Conservation (phyloP, 1,140 invertebrate genomes). For the Thalassaphorura encarpata region DNA sequence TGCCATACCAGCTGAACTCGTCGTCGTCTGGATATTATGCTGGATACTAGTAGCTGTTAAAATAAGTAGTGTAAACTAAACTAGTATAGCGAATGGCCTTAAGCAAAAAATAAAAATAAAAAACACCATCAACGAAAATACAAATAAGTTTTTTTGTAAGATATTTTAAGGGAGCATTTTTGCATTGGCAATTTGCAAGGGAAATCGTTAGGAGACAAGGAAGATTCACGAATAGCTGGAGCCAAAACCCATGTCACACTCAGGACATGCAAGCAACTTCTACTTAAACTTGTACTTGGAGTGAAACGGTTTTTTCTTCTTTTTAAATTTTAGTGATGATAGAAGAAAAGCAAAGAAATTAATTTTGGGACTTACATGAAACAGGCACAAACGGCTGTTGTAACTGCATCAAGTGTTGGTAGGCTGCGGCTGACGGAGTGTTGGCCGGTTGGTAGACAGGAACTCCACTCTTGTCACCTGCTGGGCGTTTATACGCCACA, state of each 20-base stretch:
- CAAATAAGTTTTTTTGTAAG: slow-evolving; percentile 40
- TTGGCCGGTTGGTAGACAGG: slow-evolving; percentile 82
- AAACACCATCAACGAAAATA: not conserved
- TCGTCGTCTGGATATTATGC: slow-evolving; percentile 20
- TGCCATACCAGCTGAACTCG: not conserved
- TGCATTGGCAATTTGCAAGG: too few species aligned
- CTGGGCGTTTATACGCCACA: slow-evolving; percentile 86
- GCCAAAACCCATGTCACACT: too few species aligned
- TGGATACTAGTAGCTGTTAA: slow-evolving; percentile 32
- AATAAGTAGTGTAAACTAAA: slow-evolving; percentile 33
- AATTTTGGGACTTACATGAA: slow-evolving; percentile 40
- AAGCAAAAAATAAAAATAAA: slow-evolving; percentile 16
- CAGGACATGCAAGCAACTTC: slow-evolving; percentile 11
- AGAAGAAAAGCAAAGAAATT: slow-evolving; percentile 74
- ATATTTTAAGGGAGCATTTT: too few species aligned
- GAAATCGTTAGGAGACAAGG: too few species aligned
- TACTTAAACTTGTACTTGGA: slow-evolving; percentile 42
- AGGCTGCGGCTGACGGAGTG: slow-evolving; percentile 52
- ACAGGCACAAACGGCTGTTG: slow-evolving; percentile 66
- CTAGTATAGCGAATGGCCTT: slow-evolving; percentile 25
- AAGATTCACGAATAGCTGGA: too few species aligned
- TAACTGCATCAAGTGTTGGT: slow-evolving; percentile 90
- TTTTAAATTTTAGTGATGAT: too few species aligned
- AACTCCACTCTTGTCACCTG: slow-evolving; percentile 81
- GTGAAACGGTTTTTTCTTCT: too few species aligned